Evolutionary conservation across 2,797 vertebrate species (phyloP), one percentile per base, ranked within the genome.

Genomic region (Microcaecilia unicolor): DNA sequence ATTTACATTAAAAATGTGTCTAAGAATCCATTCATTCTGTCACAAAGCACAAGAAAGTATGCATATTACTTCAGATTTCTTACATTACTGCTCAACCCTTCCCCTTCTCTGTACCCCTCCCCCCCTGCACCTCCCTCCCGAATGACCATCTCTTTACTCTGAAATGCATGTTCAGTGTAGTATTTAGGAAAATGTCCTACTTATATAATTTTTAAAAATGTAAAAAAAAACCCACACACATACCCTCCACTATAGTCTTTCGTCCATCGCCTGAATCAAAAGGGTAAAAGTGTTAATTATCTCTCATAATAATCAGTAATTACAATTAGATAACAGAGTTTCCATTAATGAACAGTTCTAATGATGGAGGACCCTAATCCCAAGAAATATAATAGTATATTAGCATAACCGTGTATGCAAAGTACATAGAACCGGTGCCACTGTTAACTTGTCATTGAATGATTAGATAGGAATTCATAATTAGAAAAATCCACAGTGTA

Each of bases 381-480:
- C 64, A 71, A 79, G 74, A 82, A 86, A 85, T 80, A 80, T 70
- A 89, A 85, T 62, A 76, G 63, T 76, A 71, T 63, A 93, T 90
- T 88, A 90, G 76, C 84, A 91, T 92, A 90, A 85, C 72, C 76
- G 76, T 75, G 74, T 79, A 80, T 74, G 61, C 69, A 80, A 80
- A 78, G 61, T 76, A 78, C 76, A 77, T 48, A 75, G 73, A 78
- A 74, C 61, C 16, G 55, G 70, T 76, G 81, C 78, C 80, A 77
- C 56, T 72, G 82, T 77, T 71, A 70, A 73, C 81, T 74, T 91
- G 91, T 90, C 92, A 88, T 73, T 93, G 89, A 94, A 81, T 80
- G 90, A 96, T 96, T 93, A 92, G 88, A 83, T 62, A 80, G 61
- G 88, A 93, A 96, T 94, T 85, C 85, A 78, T 93, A 96, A 94